phyloP scores from a whole-genome alignment of 2,888 invertebrate species.

The Blera fallax region DNA sequence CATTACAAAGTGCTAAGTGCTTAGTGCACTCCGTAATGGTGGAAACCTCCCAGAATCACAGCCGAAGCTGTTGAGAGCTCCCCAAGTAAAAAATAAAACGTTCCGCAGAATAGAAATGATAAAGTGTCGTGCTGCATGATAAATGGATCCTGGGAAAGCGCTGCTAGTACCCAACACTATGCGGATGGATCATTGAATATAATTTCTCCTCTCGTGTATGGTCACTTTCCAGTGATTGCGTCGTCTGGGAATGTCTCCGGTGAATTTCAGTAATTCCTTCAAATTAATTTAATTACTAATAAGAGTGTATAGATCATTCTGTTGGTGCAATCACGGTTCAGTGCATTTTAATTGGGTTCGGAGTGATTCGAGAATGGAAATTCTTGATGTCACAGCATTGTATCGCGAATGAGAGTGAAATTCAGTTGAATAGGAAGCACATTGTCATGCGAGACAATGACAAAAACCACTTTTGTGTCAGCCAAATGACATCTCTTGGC shows the following conservation, averaged over 20 bases:
- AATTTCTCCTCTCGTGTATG: slow-evolving; percentile 46
- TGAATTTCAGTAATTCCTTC: slow-evolving; percentile 75
- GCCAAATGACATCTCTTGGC: slow-evolving; percentile 38
- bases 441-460: slow-evolving; percentile 62
- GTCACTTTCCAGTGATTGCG: slow-evolving; percentile 60
- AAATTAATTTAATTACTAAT: slow-evolving; percentile 81
- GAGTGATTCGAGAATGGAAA: slow-evolving; percentile 37
- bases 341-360: slow-evolving; percentile 80
- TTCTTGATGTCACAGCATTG: slow-evolving; percentile 23
- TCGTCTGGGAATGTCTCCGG: slow-evolving; percentile 79
- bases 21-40: slow-evolving; percentile 37
- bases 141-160: slow-evolving; percentile 68
- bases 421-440: slow-evolving; percentile 24
- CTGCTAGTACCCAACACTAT: slow-evolving; percentile 6
- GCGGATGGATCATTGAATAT: slow-evolving; percentile 35
- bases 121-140: slow-evolving; percentile 64
- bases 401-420: not conserved
- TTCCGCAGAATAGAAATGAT: slow-evolving; percentile 63
- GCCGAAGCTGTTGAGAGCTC: slow-evolving; percentile 59
- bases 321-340: slow-evolving; percentile 76
- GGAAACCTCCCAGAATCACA: slow-evolving; percentile 71
- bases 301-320: slow-evolving; percentile 75
- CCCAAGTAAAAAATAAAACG: slow-evolving; percentile 24
- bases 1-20: slow-evolving; percentile 72
- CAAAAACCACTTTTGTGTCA: slow-evolving; percentile 39